Conservation (phyloP, 2,888 invertebrate species). For the Lymantria dispar region DNA sequence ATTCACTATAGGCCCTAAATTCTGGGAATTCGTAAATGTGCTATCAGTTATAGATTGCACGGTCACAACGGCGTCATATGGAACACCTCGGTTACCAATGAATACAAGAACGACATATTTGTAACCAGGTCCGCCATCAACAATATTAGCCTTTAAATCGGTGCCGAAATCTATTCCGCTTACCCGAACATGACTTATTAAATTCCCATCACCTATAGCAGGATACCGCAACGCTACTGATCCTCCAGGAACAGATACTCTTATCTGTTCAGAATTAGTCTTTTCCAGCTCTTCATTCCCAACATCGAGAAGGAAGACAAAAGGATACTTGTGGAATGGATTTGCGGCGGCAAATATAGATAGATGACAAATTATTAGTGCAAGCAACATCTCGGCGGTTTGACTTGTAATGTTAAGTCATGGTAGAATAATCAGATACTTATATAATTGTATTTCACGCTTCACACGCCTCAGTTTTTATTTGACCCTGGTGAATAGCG, state of each 20-base stretch:
- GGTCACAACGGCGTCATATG: constrained; percentile 67
- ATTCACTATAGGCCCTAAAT: constrained; percentile 19
- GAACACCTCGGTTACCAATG: constrained; percentile 58
- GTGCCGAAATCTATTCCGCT: constrained; percentile 73
- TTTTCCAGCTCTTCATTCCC: constrained; percentile 75
- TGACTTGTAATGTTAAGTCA: constrained; percentile 50
- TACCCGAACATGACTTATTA: constrained; percentile 68
- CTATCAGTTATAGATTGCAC: constrained; percentile 52
- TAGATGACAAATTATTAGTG: constrained; percentile 42
- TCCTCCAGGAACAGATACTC: constrained; percentile 67
- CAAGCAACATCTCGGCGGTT: constrained; percentile 59
- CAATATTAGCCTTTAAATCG: constrained; percentile 66
- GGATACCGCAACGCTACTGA: constrained; percentile 69
- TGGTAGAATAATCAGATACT: constrained; percentile 61
- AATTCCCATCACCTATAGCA: constrained; percentile 58
- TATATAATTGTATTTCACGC: constrained; percentile 72
- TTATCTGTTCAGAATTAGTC: constrained; percentile 64
- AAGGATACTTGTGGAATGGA: constrained; percentile 72
- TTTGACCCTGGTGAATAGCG: constrained; percentile 54
- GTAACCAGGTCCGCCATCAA: constrained; percentile 73
- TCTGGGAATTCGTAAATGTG: constrained; percentile 10
- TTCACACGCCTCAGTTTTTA: constrained; percentile 61
- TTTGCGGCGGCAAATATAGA: constrained; percentile 45
- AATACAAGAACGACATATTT: constrained; percentile 69
- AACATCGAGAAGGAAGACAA: constrained; percentile 66